Evolutionary conservation across 2,797 vertebrate species (phyloP), one percentile per base, ranked within the genome.

Genomic region (Ibycter americanus): DNA sequence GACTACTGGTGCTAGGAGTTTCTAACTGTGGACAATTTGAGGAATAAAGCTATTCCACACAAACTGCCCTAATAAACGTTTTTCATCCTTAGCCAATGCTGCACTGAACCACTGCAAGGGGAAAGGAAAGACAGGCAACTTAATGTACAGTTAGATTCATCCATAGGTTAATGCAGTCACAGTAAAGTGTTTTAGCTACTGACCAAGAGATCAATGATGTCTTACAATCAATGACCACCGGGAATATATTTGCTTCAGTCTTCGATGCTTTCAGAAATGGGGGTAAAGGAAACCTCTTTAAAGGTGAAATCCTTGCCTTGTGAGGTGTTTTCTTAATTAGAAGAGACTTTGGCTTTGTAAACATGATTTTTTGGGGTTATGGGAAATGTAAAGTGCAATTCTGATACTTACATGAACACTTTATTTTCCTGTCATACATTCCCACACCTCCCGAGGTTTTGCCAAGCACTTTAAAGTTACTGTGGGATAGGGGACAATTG

Each of bases 391-490:
- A 90, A 81, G 52, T 65, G 59, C 18, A 85, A 73, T 73, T 83
- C 36, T 86, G 38, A 83, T 80, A 67, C 55, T 80, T 95, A 74
- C 22, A 62, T 7, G 42, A 81, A 74, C 38, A 31, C 1, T 83
- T 72, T 63, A n/a, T 93, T 96, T 94, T 91, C 77, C 47, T 93
- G 81, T 84, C 83, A 63, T 79, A 49, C 49, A 31, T 70, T 89
- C 52, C 49, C 78, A 83, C 40, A 56, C 38, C 74, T 92, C 62
- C 36, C 0, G 11, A 92, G 86, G 78, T 56, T 90, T 46, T 61
- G 29, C 47, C 93, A 92, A 94, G 81, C 70, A 71, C 74, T 95
- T 93, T 46, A 70, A 95, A 95, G 90, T 95, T 95, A 78, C 78
- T 67, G 29, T 74, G 89, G 91, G 91, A 95, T 67, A 82, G 71